Percentiles rank a stretch among this genome's conserved stretches.
Conservation (phyloP, 2,888 invertebrate genomes). For the Ectropis crepuscularia region DNA sequence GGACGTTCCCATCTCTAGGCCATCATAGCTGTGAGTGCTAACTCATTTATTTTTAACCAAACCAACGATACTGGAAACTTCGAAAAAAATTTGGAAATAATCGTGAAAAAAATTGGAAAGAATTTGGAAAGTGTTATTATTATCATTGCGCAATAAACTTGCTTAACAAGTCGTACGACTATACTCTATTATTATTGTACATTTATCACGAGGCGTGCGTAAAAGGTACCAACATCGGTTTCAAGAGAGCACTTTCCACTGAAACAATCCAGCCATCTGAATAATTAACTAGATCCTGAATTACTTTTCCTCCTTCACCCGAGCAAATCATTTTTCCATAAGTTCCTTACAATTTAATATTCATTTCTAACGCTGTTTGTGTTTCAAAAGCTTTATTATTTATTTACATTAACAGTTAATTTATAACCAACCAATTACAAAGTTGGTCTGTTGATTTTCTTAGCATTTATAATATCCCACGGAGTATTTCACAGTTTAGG, state of each 20-base stretch:
- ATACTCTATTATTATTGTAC: neutral
- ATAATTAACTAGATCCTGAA: constrained; percentile 51
- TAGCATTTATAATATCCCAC: constrained; percentile 13
- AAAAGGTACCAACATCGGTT: constrained; percentile 26
- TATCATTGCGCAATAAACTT: no score
- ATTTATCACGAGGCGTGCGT: constrained; percentile 13
- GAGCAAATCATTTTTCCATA: constrained; percentile 47
- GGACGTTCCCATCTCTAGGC: no score
- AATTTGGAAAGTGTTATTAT: no score
- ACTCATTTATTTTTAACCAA: no score
- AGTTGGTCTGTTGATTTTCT: constrained; percentile 17
- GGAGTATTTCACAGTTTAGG: no score
- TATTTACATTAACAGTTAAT: constrained; percentile 28
- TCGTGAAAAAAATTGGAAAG: no score
- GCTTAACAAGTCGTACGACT: no score
- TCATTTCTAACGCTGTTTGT: constrained; percentile 37
- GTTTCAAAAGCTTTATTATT: constrained; percentile 31
- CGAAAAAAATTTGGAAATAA: no score
- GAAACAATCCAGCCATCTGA: constrained; percentile 51
- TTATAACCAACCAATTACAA: constrained; percentile 22
- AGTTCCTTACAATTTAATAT: constrained; percentile 35
- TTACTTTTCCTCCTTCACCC: constrained; percentile 48
- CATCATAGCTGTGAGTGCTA: no score
- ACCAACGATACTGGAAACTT: no score
- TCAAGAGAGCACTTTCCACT: constrained; percentile 28